Conservation (phyloP, 2,113 vertebrate species). For the Megatriorchis doriae region DNA sequence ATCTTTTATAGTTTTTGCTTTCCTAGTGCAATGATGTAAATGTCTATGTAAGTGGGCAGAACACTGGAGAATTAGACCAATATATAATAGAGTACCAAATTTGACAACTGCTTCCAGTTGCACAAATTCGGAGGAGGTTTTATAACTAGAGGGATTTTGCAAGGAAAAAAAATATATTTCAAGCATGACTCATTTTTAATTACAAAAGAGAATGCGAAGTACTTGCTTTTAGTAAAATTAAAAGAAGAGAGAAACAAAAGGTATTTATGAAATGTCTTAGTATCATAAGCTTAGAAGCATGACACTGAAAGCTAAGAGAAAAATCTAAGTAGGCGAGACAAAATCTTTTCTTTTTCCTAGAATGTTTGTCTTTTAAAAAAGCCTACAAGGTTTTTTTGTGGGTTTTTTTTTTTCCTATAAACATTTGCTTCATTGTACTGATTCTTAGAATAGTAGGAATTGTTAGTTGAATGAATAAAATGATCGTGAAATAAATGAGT, state of each 20-base stretch:
- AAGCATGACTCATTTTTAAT: conserved; percentile 16
- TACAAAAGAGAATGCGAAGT: not conserved
- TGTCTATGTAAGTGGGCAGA: not conserved
- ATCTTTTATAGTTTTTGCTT: not conserved
- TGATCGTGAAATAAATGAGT: conserved; percentile 33
- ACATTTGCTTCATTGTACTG: conserved; percentile 64
- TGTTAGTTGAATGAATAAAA: conserved; percentile 67
- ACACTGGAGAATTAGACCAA: not conserved
- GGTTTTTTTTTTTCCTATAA: not conserved
- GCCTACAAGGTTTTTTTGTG: conserved; percentile 1
- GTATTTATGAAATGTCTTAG: conserved; percentile 16
- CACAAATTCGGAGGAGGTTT: not conserved
- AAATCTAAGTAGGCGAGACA: conserved; percentile 44
- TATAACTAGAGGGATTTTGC: not conserved
- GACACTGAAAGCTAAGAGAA: conserved; percentile 39
- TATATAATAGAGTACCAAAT: not conserved
- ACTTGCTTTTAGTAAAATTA: conserved; percentile 13
- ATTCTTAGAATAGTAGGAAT: conserved; percentile 56
- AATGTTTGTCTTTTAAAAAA: conserved; percentile 40
- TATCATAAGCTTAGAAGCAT: conserved; percentile 1
- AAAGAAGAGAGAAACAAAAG: conserved; percentile 1
- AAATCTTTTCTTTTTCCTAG: conserved; percentile 11
- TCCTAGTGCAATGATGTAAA: not conserved
- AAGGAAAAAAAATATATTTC: not conserved
- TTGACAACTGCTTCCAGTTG: not conserved